phyloP scores from a whole-genome alignment of 2,797 vertebrate species.

The Poliocrania exsul region DNA sequence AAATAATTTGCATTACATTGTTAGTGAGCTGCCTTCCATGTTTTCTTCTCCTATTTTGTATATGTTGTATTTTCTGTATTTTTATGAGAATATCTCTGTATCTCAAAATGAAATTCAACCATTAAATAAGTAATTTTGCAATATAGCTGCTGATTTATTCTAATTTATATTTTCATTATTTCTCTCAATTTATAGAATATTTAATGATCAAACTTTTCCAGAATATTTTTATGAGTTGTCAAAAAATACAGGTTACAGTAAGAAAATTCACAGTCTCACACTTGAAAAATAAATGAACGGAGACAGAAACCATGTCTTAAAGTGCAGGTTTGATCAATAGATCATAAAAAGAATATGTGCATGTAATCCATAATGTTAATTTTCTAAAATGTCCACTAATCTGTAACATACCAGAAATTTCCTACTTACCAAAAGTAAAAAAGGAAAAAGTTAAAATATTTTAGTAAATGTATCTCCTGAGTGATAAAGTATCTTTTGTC shows the following conservation, averaged over 20 bases:
- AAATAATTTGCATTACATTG: background rate
- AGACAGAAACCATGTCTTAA: background rate
- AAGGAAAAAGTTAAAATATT: background rate
- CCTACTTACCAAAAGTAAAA: background rate
- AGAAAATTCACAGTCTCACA: fast-evolving
- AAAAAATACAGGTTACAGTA: background rate
- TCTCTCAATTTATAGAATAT: background rate
- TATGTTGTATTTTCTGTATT: background rate
- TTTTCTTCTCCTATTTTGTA: background rate
- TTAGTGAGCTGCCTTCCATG: background rate
- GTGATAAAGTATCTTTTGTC: background rate
- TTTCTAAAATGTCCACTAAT: background rate
- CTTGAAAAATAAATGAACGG: background rate
- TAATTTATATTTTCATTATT: background rate
- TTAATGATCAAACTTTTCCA: background rate
- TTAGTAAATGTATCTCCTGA: background rate
- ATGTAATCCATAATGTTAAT: background rate
- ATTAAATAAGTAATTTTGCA: background rate
- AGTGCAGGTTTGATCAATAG: background rate
- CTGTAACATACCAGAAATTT: background rate
- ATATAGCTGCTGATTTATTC: background rate
- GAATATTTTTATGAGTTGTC: background rate
- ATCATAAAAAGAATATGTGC: background rate
- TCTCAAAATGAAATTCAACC: background rate
- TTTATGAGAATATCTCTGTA: background rate